A percentile compares a stretch with the other conserved stretches of the same genome.
phyloP scores from a whole-genome alignment of 2,797 vertebrate genomes.

The Neosalanx taihuensis region DNA sequence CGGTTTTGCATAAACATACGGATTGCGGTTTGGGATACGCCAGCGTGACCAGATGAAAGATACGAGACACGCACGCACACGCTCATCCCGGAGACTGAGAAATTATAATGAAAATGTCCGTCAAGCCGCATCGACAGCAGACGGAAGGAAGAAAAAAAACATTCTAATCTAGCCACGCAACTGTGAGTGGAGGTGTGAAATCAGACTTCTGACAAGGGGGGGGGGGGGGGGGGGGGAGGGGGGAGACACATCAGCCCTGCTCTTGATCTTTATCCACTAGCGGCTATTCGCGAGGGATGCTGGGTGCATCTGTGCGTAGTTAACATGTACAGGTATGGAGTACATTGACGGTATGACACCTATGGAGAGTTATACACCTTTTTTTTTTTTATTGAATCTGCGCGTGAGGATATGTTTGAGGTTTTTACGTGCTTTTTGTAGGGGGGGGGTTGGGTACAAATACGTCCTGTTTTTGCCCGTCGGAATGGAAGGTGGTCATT shows the following conservation, averaged over 20 bases:
- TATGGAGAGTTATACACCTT: background rate
- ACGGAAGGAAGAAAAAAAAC: slow-evolving; percentile 26
- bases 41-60: slow-evolving; percentile 37
- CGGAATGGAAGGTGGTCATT: slow-evolving; percentile 52
- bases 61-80: slow-evolving; percentile 15
- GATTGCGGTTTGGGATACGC: slow-evolving; percentile 18
- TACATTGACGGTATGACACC: background rate
- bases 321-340: slow-evolving; percentile 31
- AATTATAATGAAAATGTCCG: slow-evolving; percentile 57
- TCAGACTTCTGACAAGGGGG: background rate
- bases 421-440: slow-evolving; percentile 44
- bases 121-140: slow-evolving; percentile 53
- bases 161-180: slow-evolving; percentile 47
- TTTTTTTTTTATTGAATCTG: background rate
- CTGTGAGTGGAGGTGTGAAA: background rate
- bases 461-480: slow-evolving; percentile 43
- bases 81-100: slow-evolving; percentile 20
- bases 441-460: slow-evolving; percentile 31
- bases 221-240: too few species aligned
- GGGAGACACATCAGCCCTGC: background rate
- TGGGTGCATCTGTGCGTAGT: slow-evolving; percentile 40
- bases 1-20: slow-evolving; percentile 21
- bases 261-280: background rate
- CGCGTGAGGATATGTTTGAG: slow-evolving; percentile 46
- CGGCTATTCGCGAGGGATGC: background rate